Percentiles rank a stretch among this genome's conserved stretches.
These are phyloP conservation scores for Craseonycteris thonglongyai DNA, from an alignment of 2,113 vertebrate genomes.

Conservation along the genomic window DNA sequence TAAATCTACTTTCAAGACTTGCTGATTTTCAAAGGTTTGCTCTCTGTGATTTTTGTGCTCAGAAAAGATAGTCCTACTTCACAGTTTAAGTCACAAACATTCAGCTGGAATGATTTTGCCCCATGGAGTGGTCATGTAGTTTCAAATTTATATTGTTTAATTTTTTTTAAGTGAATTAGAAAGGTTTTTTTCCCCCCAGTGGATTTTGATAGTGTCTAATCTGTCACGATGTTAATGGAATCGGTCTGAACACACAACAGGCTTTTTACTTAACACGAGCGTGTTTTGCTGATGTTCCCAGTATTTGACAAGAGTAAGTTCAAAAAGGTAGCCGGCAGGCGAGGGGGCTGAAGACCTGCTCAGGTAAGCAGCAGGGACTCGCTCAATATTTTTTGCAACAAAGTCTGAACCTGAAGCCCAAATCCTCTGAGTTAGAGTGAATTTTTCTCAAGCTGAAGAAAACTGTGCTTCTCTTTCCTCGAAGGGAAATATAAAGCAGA, in stretches of 20 bases:
- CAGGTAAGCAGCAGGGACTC: accelerated
- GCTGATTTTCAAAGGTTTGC: not conserved
- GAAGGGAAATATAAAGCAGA: not conserved
- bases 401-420: not conserved
- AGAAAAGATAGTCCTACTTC: not conserved
- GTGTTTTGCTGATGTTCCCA: accelerated
- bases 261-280: too few species aligned
- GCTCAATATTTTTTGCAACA: too few species aligned
- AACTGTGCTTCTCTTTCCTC: not conserved
- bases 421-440: not conserved
- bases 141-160: not conserved
- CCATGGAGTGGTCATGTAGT: not conserved
- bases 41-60: not conserved
- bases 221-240: too few species aligned
- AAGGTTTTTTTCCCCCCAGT: not conserved
- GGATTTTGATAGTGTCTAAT: not conserved
- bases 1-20: not conserved
- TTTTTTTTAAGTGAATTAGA: not conserved
- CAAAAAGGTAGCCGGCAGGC: not conserved
- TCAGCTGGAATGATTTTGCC: not conserved
- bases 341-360: accelerated
- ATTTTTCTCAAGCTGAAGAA: not conserved
- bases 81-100: not conserved
- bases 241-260: not conserved
- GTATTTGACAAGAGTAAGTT: not conserved